Evolutionary conservation across 2,888 invertebrate genomes (phyloP).

Genomic region (Callosobruchus maculatus): DNA sequence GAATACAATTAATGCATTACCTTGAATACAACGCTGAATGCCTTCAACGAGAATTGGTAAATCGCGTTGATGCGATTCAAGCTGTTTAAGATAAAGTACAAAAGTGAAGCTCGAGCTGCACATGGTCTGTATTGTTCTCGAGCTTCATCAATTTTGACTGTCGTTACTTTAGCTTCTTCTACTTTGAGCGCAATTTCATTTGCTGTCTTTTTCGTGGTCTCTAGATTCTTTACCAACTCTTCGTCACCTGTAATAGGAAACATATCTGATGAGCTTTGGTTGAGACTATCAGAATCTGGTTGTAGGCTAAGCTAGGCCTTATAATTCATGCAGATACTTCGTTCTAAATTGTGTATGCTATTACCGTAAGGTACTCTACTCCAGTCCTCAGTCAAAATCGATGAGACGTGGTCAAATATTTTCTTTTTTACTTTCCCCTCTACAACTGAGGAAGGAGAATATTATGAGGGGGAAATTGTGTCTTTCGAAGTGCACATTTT

Average conservation of each 20-base stretch:
- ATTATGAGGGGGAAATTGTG: too few relatives aligned
- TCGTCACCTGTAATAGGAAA: constrained; percentile 56
- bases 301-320: too few relatives aligned
- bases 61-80: constrained; percentile 89
- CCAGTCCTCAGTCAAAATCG: too few relatives aligned
- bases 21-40: constrained; percentile 85
- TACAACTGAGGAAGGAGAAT: too few relatives aligned
- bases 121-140: constrained; percentile 84
- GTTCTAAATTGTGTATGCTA: too few relatives aligned
- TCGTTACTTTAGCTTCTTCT: constrained; percentile 79
- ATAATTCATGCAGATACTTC: too few relatives aligned
- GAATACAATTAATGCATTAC: too few relatives aligned
- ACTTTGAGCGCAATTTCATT: constrained; percentile 87
- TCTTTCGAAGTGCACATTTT: too few relatives aligned
- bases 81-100: constrained; percentile 93
- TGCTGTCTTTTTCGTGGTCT: constrained; percentile 89
- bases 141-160: constrained; percentile 86
- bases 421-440: too few relatives aligned
- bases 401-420: too few relatives aligned
- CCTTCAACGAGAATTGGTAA: constrained; percentile 93
- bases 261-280: not conserved
- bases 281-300: too few relatives aligned
- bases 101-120: constrained; percentile 79
- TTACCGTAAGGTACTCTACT: too few relatives aligned
- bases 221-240: constrained; percentile 85